Evolutionary conservation across 1,140 invertebrate genomes (phyloP).

Genomic region (Lepidurus couesii): DNA sequence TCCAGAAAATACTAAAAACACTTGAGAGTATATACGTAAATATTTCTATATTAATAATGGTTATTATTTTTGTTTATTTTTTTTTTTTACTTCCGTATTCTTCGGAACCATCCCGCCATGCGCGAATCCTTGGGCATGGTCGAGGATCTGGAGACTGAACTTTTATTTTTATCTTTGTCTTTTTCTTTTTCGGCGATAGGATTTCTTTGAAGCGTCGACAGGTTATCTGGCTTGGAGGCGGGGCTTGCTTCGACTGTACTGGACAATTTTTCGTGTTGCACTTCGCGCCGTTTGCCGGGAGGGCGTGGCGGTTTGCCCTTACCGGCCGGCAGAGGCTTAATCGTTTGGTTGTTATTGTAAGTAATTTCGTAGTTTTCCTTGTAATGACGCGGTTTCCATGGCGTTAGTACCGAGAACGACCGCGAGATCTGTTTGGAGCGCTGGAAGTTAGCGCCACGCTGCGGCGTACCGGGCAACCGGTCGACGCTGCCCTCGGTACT

Average conservation of each 20-base stretch:
- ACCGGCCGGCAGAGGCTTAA: constrained; percentile 32
- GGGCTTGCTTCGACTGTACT: constrained; percentile 33
- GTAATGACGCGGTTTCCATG: constrained; percentile 69
- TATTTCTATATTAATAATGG: not conserved
- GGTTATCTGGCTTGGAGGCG: constrained; percentile 32
- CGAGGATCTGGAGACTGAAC: constrained; percentile 40
- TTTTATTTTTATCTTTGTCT: constrained; percentile 31
- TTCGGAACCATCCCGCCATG: constrained; percentile 41
- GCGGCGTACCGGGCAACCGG: constrained; percentile 50
- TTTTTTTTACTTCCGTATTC: constrained; percentile 27
- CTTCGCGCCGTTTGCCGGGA: constrained; percentile 31
- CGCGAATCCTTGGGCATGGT: constrained; percentile 42
- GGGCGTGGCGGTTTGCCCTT: constrained; percentile 36
- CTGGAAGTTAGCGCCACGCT: constrained; percentile 49
- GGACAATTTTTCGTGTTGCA: constrained; percentile 27
- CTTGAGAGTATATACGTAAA: not conserved
- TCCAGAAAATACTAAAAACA: too few species aligned
- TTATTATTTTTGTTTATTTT: not conserved
- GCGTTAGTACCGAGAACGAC: constrained; percentile 72
- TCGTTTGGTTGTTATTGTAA: constrained; percentile 50
- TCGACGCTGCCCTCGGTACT: constrained; percentile 37
- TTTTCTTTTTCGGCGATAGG: not conserved
- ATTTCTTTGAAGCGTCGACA: not conserved
- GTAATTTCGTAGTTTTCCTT: constrained; percentile 69
- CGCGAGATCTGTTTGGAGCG: constrained; percentile 69